Evolutionary conservation across 1,140 invertebrate species (phyloP).

Genomic region (Bombus balteatus): DNA sequence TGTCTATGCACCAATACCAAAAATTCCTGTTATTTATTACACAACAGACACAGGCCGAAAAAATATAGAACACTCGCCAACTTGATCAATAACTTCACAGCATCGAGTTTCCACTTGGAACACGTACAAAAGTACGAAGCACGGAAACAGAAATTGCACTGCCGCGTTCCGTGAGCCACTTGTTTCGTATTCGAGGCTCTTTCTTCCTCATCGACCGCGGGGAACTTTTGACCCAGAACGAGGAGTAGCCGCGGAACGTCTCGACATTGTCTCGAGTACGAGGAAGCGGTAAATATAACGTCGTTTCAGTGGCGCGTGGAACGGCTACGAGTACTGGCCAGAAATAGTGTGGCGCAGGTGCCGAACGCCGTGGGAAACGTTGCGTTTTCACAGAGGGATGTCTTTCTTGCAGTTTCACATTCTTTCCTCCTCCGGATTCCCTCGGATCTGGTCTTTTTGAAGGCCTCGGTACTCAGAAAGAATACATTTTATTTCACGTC

Average conservation of each 20-base stretch:
- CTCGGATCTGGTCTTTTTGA: no score
- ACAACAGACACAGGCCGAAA: no score
- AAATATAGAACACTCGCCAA: no score
- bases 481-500: no score
- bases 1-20: no score
- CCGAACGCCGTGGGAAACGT: conserved; percentile 43
- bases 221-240: conserved; percentile 73
- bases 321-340: conserved; percentile 47
- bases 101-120: no score
- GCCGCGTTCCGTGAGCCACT: conserved; percentile 41
- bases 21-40: no score
- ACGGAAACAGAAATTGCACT: no score
- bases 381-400: not conserved
- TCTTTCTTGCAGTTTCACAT: not conserved
- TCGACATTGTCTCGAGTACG: conserved; percentile 51
- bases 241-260: conserved; percentile 56
- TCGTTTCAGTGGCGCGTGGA: conserved; percentile 60
- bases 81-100: no score
- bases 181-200: conserved; percentile 33
- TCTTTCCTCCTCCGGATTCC: not conserved
- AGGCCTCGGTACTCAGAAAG: no score
- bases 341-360: conserved; percentile 63
- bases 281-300: conserved; percentile 74
- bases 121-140: no score
- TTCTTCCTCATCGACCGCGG: conserved; percentile 33